A percentile compares a stretch with the other conserved stretches of the same genome.
Conservation (phyloP, 2,797 vertebrate genomes). For the Pangasius macronema region DNA sequence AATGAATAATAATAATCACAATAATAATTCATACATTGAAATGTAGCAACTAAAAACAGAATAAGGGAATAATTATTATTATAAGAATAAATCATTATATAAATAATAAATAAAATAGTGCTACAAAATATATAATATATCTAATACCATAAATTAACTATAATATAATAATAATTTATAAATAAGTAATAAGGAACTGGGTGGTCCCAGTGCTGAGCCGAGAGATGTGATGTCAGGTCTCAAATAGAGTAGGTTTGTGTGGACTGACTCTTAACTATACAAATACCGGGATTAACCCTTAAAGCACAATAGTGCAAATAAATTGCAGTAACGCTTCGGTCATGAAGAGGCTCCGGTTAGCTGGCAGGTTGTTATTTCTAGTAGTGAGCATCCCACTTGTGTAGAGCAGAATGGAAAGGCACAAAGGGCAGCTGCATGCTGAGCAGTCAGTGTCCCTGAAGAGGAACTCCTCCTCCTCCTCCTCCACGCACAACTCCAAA, state of each 20-base stretch:
- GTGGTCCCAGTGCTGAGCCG: not conserved
- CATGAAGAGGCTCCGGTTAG: conserved; percentile 6
- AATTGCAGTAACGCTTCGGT: not conserved
- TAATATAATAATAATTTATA: too few species aligned
- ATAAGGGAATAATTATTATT: not conserved
- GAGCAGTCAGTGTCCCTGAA: conserved; percentile 50
- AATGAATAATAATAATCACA: not conserved
- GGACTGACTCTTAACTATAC: too few species aligned
- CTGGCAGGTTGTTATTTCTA: conserved; percentile 35
- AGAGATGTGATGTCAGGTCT: too few species aligned
- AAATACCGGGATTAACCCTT: too few species aligned
- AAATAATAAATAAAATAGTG: not conserved
- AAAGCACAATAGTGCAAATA: not conserved
- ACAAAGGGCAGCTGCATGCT: conserved; percentile 44
- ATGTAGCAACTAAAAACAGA: not conserved
- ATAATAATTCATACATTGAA: not conserved
- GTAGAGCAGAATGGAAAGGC: conserved; percentile 42
- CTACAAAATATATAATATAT: not conserved
- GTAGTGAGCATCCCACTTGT: conserved; percentile 44
- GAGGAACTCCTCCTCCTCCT: conserved; percentile 53
- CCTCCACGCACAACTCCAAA: not conserved
- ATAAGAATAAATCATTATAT: not conserved
- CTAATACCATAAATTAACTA: not conserved
- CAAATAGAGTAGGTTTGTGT: too few species aligned
- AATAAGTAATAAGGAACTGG: not conserved